Evolutionary conservation across 2,113 vertebrate genomes (phyloP).

Genomic region (Nothoprocta perdicaria): DNA sequence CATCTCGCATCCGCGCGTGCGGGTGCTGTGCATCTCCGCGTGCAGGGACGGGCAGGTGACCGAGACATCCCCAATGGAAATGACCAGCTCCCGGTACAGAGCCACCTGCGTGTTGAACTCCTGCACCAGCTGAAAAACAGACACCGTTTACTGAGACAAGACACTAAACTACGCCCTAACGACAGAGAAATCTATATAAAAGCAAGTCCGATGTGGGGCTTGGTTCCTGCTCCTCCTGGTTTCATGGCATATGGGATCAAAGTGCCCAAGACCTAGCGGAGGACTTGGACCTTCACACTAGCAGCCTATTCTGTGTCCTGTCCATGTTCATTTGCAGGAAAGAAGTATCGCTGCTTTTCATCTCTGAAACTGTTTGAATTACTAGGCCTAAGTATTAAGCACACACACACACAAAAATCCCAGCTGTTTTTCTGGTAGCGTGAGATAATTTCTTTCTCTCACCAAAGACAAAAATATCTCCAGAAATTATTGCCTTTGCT

Average conservation of each 20-base stretch:
- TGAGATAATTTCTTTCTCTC: slow-evolving; percentile 47
- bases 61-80: slow-evolving; percentile 94
- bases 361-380: neutral
- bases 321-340: neutral
- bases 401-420: neutral
- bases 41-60: slow-evolving; percentile 89
- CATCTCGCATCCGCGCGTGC: slow-evolving; percentile 94
- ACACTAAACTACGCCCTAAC: neutral
- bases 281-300: neutral
- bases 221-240: neutral
- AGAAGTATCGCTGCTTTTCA: neutral
- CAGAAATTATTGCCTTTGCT: slow-evolving; percentile 34
- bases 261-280: neutral
- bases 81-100: slow-evolving; percentile 94
- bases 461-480: slow-evolving; percentile 42
- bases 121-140: slow-evolving; percentile 91
- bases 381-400: slow-evolving; percentile 29
- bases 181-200: neutral
- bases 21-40: slow-evolving; percentile 91
- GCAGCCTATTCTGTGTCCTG: slow-evolving; percentile 30
- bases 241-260: neutral
- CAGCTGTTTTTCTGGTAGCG: slow-evolving; percentile 34
- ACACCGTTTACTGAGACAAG: slow-evolving; percentile 38
- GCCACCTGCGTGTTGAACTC: slow-evolving; percentile 98
- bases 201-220: neutral